Percentiles rank a stretch among this genome's conserved stretches.
phyloP scores from a whole-genome alignment of 2,888 invertebrate species.

The Linyphia triangularis region DNA sequence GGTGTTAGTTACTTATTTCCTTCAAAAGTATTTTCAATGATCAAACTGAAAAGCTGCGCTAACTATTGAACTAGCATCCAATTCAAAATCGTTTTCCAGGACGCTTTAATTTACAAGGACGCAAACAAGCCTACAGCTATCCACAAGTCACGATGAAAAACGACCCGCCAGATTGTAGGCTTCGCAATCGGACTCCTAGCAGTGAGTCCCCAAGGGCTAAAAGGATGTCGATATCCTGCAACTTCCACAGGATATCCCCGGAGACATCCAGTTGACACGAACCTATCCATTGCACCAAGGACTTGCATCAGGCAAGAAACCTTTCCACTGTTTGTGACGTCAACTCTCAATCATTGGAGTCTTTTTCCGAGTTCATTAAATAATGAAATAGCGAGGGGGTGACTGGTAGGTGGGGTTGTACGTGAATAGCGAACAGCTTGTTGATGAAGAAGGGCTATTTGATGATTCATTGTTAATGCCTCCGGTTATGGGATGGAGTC shows the following conservation, averaged over 20 bases:
- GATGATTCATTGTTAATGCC: constrained; percentile 59
- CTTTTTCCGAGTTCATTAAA: constrained; percentile 72
- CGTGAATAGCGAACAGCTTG: background rate
- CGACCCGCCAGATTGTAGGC: constrained; percentile 19
- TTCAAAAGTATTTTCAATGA: too few species aligned
- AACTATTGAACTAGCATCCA: background rate
- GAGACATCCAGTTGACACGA: constrained; percentile 54
- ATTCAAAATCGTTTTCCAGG: constrained; percentile 26
- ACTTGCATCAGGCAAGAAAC: constrained; percentile 34
- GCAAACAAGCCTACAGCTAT: constrained; percentile 41
- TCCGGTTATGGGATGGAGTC: constrained; percentile 33
- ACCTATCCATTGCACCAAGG: constrained; percentile 58
- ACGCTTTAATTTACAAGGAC: constrained; percentile 70
- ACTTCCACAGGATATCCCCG: constrained; percentile 36
- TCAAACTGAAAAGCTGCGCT: too few species aligned
- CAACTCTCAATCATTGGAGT: constrained; percentile 59
- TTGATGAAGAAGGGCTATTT: constrained; percentile 49
- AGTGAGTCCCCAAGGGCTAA: constrained; percentile 28
- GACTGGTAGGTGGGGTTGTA: constrained; percentile 23
- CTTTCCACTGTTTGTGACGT: constrained; percentile 42
- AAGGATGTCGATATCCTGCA: constrained; percentile 61
- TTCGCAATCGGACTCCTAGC: constrained; percentile 8
- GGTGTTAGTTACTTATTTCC: too few species aligned
- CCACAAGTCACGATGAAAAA: constrained; percentile 58
- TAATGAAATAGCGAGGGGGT: constrained; percentile 48